Conservation (phyloP, 1,140 invertebrate species). For the Drosophila bocqueti region DNA sequence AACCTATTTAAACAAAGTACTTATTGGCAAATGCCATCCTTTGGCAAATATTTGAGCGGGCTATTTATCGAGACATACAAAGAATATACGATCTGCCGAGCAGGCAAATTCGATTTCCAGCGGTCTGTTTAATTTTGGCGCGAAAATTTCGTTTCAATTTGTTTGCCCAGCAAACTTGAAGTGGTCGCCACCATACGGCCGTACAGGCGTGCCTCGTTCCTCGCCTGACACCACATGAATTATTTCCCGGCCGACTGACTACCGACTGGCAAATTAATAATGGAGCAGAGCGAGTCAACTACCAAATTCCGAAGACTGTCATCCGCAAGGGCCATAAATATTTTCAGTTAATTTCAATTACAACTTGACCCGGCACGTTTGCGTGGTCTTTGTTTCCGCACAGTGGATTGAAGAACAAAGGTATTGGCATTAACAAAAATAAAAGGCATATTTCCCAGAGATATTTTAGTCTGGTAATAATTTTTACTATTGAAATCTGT, state of each 20-base stretch:
- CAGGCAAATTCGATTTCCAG: conserved; percentile 47
- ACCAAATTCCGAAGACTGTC: conserved; percentile 32
- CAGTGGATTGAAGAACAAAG: background rate
- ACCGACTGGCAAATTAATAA: conserved; percentile 52
- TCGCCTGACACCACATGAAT: conserved; percentile 51
- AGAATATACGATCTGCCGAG: conserved; percentile 29
- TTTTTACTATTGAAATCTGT: background rate
- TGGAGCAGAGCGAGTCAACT: conserved; percentile 29
- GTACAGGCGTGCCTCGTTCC: background rate
- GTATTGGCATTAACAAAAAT: background rate
- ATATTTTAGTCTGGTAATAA: too few species aligned
- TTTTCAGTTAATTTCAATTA: conserved; percentile 80
- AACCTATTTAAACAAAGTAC: conserved; percentile 83
- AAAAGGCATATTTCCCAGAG: too few species aligned
- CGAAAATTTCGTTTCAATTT: conserved; percentile 61
- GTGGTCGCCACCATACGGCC: conserved; percentile 3
- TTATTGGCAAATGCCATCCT: conserved; percentile 78
- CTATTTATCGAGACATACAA: conserved; percentile 52
- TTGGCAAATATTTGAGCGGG: conserved; percentile 71
- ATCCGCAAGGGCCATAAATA: conserved; percentile 70
- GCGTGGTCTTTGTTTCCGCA: conserved; percentile 1
- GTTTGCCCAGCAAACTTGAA: conserved; percentile 41
- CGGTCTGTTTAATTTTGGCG: conserved; percentile 61
- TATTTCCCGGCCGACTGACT: conserved; percentile 21
- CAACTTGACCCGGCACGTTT: conserved; percentile 53